Percentiles rank a stretch among this genome's conserved stretches.
Conservation (phyloP, 2,797 vertebrate species). For the Tapera naevia region DNA sequence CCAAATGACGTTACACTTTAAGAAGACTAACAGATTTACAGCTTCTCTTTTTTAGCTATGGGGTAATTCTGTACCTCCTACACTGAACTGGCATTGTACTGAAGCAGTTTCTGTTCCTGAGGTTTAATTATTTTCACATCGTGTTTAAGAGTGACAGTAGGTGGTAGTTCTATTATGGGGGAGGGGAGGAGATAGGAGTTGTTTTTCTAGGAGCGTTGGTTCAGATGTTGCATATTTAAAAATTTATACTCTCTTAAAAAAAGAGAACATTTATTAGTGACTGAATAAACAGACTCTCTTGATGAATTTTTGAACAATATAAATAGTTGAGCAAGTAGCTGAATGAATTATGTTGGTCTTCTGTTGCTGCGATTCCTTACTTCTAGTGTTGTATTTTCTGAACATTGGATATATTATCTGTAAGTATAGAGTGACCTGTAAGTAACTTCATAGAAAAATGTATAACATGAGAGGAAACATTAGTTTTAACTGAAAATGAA, state of each 20-base stretch:
- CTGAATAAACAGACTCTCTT: not conserved
- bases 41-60: not conserved
- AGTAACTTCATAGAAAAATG: not conserved
- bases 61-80: slow-evolving; percentile 39
- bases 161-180: not conserved
- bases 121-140: not conserved
- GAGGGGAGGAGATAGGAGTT: not conserved
- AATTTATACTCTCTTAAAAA: not conserved
- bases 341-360: not conserved
- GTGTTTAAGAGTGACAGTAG: not conserved
- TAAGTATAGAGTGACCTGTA: not conserved
- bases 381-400: not conserved
- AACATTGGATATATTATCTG: not conserved
- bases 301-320: not conserved
- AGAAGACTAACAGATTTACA: not conserved
- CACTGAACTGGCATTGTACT: not conserved
- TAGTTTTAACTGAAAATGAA: not conserved
- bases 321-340: not conserved
- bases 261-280: not conserved
- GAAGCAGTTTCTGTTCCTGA: not conserved
- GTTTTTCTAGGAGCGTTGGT: not conserved
- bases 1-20: not conserved
- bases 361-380: not conserved
- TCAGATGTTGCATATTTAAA: not conserved
- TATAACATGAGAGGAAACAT: not conserved